Percentiles rank a stretch among this genome's conserved stretches.
phyloP scores from a whole-genome alignment of 2,888 invertebrate species.

The Eristalis pertinax region DNA sequence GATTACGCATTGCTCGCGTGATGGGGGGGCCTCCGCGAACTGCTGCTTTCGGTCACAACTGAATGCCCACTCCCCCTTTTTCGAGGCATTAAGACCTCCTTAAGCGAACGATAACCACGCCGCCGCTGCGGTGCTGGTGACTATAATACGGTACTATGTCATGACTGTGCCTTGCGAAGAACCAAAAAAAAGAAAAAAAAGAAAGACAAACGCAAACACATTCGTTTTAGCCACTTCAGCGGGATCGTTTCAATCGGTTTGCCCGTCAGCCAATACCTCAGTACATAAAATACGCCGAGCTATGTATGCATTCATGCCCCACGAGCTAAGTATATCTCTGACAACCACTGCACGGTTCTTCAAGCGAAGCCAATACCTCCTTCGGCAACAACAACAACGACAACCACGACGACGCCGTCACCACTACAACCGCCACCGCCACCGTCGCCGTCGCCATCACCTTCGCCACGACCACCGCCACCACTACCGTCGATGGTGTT shows the following conservation, averaged over 20 bases:
- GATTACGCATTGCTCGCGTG: neutral
- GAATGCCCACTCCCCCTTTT: constrained; percentile 16
- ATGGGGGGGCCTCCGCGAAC: constrained; percentile 11
- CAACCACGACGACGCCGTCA: neutral
- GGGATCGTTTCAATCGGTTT: constrained; percentile 39
- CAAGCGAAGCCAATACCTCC: constrained; percentile 37
- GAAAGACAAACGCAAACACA: constrained; percentile 13
- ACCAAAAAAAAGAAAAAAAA: constrained; percentile 6
- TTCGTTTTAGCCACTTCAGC: constrained; percentile 38
- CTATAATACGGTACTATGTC: constrained; percentile 19
- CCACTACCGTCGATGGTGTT: neutral
- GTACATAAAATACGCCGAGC: neutral
- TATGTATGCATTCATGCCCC: neutral
- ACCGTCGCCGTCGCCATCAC: neutral
- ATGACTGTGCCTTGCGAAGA: constrained; percentile 15
- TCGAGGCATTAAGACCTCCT: constrained; percentile 19
- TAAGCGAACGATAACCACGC: constrained; percentile 30
- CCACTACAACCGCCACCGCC: neutral
- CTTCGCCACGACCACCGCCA: neutral
- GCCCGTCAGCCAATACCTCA: constrained; percentile 33
- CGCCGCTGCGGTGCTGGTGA: neutral
- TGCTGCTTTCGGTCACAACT: constrained; percentile 17
- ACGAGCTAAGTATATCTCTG: constrained; percentile 55
- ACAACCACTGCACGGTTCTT: constrained; percentile 3
- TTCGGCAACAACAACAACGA: constrained; percentile 8